These are phyloP conservation scores for Carcinoscorpius rotundicauda DNA, from an alignment of 1,140 invertebrate species.

Conservation along the genomic window DNA sequence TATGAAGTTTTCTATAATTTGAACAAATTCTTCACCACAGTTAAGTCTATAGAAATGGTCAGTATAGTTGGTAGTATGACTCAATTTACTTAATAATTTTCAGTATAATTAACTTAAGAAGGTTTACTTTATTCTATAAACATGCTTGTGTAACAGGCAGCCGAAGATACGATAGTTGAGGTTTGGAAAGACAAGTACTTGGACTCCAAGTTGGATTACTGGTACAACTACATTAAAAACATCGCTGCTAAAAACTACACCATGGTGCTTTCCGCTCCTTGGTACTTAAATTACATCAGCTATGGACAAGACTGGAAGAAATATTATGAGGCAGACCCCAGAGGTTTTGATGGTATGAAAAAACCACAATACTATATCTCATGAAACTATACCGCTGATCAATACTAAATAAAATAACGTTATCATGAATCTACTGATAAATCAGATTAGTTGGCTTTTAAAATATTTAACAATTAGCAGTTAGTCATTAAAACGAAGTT, in stretches of 20 bases:
- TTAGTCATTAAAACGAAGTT: too few relatives aligned
- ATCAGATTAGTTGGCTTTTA: too few relatives aligned
- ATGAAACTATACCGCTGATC: neutral
- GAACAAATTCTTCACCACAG: neutral
- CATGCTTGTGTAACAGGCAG: conserved; percentile 10
- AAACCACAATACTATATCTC: neutral
- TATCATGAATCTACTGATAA: too few relatives aligned
- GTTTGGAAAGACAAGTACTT: conserved; percentile 30
- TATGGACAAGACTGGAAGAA: conserved; percentile 37
- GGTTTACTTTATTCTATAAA: conserved; percentile 1
- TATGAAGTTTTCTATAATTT: too few relatives aligned
- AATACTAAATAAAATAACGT: neutral
- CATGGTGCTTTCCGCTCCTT: conserved; percentile 29
- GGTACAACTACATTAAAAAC: conserved; percentile 18
- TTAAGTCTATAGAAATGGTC: conserved; percentile 4
- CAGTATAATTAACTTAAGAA: conserved; percentile 3
- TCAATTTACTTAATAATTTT: conserved; percentile 8
- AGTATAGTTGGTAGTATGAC: conserved; percentile 8
- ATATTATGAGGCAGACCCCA: conserved; percentile 38
- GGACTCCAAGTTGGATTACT: conserved; percentile 15
- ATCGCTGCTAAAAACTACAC: conserved; percentile 23
- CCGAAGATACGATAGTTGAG: conserved; percentile 37
- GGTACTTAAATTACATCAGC: conserved; percentile 33
- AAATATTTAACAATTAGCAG: too few relatives aligned
- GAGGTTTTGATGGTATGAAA: conserved; percentile 27